Evolutionary conservation across 2,888 invertebrate genomes (phyloP).

Genomic region (Aradus depressus): DNA sequence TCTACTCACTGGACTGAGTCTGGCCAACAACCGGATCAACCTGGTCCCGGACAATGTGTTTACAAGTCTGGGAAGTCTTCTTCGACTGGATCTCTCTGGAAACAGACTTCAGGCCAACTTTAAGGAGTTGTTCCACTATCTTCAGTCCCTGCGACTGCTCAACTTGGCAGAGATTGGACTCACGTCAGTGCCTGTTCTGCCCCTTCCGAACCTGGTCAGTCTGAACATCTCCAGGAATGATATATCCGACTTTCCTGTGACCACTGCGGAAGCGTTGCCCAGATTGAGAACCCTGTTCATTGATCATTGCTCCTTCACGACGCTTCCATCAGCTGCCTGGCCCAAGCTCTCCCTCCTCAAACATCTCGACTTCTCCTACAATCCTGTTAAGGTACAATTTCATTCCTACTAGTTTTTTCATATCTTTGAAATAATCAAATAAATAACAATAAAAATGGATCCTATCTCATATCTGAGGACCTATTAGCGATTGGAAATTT

Average conservation of each 20-base stretch:
- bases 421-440: no score
- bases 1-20: constrained; percentile 61
- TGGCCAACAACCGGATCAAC: constrained; percentile 69
- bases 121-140: constrained; percentile 77
- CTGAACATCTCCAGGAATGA: constrained; percentile 71
- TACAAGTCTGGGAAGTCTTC: constrained; percentile 63
- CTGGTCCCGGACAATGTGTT: constrained; percentile 83
- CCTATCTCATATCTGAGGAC: no score
- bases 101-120: constrained; percentile 75
- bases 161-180: constrained; percentile 67
- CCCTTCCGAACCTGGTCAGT: constrained; percentile 62
- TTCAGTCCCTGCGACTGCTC: constrained; percentile 66
- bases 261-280: constrained; percentile 46
- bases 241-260: constrained; percentile 55
- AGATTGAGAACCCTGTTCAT: constrained; percentile 62
- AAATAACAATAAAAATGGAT: no score
- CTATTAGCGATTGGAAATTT: no score
- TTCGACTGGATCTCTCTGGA: constrained; percentile 66
- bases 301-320: constrained; percentile 62
- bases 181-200: constrained; percentile 59
- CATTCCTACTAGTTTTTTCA: no score
- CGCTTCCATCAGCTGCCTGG: constrained; percentile 66
- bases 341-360: constrained; percentile 58
- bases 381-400: constrained; percentile 60
- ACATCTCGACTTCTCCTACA: constrained; percentile 65